Evolutionary conservation across 2,888 invertebrate species (phyloP), one percentile per base, ranked within the genome.

Genomic region (Acanthacorydalis orientalis): DNA sequence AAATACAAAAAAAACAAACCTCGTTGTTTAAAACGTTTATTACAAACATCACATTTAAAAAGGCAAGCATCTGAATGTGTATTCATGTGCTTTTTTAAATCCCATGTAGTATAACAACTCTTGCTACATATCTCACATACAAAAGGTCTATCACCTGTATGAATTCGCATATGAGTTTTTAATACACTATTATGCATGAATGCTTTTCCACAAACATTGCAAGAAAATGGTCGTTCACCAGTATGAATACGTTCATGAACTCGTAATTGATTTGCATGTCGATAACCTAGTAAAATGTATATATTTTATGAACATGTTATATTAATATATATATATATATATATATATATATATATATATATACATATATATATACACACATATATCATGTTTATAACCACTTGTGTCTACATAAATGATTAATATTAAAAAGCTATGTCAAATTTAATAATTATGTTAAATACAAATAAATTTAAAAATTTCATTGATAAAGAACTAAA

Each of bases 151-250:
- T 46, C 39, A 2, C 46, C 46, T 6, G 46, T 31, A 32, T 46
- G 46, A 1, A 31, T 46, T 4, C 46, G 38, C 3, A 32, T 23
- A 14, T 46, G 46, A 1, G 46, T 46, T 31, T 46, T 46, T 32
- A 46, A 15, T 7, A 46, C 46, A 39, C 46, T 46, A 15, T 46
- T 46, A 14, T 46, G 46, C 46, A 46, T 46, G n/a, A 46, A 46
- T 1, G 31, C 16, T 15, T 46, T 46, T 6, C n/a, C 10, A 12
- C 46, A 46, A 38, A 46, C 35, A 11, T n/a, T 38, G 23, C 46
- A 46, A 7, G 16, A 12, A 31, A 39, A 46, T 7, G 46, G 46
- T 31, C 46, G 14, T 38, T 46, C 46, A 7, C 46, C 46, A 9
- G 46, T 46, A 39, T 46, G 46, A 39, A 46, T 39, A 6, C 46